Evolutionary conservation across 1,140 invertebrate genomes (phyloP).

Genomic region (Aphidius gifuensis): DNA sequence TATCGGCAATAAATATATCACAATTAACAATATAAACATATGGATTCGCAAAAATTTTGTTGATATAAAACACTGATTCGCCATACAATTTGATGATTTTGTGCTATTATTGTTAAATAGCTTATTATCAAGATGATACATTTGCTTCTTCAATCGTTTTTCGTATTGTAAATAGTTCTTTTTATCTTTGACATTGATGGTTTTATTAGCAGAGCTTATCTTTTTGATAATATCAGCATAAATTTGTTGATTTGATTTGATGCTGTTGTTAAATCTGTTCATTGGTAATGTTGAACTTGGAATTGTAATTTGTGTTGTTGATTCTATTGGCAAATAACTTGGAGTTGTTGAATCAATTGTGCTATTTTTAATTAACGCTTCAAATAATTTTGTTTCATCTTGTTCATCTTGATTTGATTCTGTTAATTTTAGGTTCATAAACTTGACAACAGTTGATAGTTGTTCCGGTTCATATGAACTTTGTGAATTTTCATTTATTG

Average conservation of each 20-base stretch:
- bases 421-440: neutral
- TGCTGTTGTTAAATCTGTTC: neutral
- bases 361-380: constrained; percentile 16
- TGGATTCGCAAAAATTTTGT: constrained; percentile 33
- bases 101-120: neutral
- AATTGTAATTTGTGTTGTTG: neutral
- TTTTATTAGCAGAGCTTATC: constrained; percentile 24
- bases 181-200: constrained; percentile 18
- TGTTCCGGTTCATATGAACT: neutral
- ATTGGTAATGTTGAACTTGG: neutral
- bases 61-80: constrained; percentile 35
- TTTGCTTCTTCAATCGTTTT: neutral
- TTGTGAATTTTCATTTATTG: neutral
- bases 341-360: neutral
- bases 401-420: neutral
- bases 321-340: neutral
- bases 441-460: neutral
- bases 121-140: neutral
- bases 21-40: constrained; percentile 31
- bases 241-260: constrained; percentile 25
- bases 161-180: neutral
- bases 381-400: constrained; percentile 19
- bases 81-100: constrained; percentile 14
- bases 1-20: constrained; percentile 38
- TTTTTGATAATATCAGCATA: constrained; percentile 30